A percentile compares a stretch with the other conserved stretches of the same genome.
These are phyloP conservation scores for Laupala kohalensis DNA, from an alignment of 1,140 invertebrate species.

Conservation along the genomic window DNA sequence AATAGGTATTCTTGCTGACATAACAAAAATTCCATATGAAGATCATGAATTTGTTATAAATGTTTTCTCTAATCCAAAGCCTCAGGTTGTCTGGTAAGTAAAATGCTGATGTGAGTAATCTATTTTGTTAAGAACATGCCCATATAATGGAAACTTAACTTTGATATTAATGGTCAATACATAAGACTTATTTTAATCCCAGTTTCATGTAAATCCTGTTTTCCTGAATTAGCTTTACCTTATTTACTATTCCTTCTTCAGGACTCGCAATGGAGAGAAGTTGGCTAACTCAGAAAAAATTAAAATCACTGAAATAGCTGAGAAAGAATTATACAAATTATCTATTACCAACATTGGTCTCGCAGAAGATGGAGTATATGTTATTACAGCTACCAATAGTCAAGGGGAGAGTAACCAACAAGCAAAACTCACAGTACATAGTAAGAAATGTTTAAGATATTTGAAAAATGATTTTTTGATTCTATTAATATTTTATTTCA, in stretches of 20 bases:
- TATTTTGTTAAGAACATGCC: no score
- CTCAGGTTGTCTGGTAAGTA: constrained; percentile 57
- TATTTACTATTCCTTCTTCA: constrained; percentile 19
- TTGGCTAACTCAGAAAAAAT: constrained; percentile 41
- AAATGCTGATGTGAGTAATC: no score
- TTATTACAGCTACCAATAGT: constrained; percentile 56
- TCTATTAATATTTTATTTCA: no score
- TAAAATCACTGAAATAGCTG: constrained; percentile 45
- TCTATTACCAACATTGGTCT: constrained; percentile 50
- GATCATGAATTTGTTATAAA: constrained; percentile 52
- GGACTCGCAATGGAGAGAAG: constrained; percentile 46
- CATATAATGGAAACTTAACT: no score
- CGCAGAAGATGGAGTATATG: constrained; percentile 69
- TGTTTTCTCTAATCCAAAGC: constrained; percentile 63
- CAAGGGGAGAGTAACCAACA: constrained; percentile 54
- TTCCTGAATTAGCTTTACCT: no score
- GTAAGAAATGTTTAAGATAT: constrained; percentile 51
- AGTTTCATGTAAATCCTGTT: no score
- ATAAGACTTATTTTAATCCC: no score
- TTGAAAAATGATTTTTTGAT: no score
- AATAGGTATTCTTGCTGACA: constrained; percentile 56
- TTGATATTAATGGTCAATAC: no score
- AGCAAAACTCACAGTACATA: constrained; percentile 59
- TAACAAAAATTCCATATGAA: constrained; percentile 56
- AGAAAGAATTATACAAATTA: constrained; percentile 49